phyloP scores from a whole-genome alignment of 2,888 invertebrate genomes.

The Serrognathus titanus region DNA sequence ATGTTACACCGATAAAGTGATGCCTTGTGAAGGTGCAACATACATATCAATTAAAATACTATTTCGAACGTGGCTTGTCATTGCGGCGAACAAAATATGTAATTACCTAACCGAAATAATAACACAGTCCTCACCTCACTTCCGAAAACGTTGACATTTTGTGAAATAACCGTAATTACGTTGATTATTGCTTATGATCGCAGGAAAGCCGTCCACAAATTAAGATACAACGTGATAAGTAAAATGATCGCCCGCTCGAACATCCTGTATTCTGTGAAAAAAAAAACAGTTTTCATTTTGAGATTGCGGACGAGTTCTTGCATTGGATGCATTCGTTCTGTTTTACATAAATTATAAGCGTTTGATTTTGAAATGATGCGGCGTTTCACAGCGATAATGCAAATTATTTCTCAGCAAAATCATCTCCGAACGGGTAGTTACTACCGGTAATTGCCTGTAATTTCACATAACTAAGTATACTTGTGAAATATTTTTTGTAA shows the following conservation, averaged over 20 bases:
- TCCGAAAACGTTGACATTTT: constrained; percentile 13
- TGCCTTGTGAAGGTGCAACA: background rate
- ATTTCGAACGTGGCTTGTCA: background rate
- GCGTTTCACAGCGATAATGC: no score
- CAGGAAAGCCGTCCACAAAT: constrained; percentile 23
- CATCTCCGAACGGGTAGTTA: no score
- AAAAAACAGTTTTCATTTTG: no score
- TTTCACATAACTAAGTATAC: no score
- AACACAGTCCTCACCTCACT: constrained; percentile 6
- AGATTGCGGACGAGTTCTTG: no score
- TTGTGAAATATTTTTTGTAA: background rate
- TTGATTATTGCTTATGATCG: constrained; percentile 19
- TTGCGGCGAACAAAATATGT: constrained; percentile 5
- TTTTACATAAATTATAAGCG: no score
- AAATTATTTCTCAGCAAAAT: no score
- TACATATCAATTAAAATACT: background rate
- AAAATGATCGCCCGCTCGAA: constrained; percentile 21
- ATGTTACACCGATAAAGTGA: background rate
- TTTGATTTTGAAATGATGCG: no score
- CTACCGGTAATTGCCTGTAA: no score
- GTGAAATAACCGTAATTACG: constrained; percentile 18
- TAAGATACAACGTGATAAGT: constrained; percentile 27
- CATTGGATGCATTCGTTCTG: no score
- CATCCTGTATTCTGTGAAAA: no score
- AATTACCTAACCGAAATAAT: constrained; percentile 15